Conservation (phyloP, 2,113 vertebrate species). For the pig (Sus scrofa) region T2T-Sscrofa CM000826.6:104824501-104825000, state of each 20-base stretch:
- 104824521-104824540: slow-evolving; percentile 27
- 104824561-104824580: not conserved
- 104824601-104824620: not conserved
- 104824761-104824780: not conserved
- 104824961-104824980: not conserved
- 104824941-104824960: slow-evolving; percentile 11
- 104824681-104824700: not conserved
- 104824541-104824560: not conserved
- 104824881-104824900: not conserved
- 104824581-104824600: slow-evolving; percentile 8
- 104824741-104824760: not conserved
- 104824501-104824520: slow-evolving; percentile 39
- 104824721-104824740: not conserved
- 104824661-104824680: not conserved
- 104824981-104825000: not conserved
- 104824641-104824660: slow-evolving; percentile 38
- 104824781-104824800: not conserved
- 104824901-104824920: not conserved
- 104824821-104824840: not conserved
- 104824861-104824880: not conserved
- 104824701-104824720: not conserved
- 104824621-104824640: not conserved
- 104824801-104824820: not conserved
- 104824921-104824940: not conserved
- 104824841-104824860: not conserved